Evolutionary conservation across 2,888 invertebrate species (phyloP).

Genomic region (Eristalis tenax): DNA sequence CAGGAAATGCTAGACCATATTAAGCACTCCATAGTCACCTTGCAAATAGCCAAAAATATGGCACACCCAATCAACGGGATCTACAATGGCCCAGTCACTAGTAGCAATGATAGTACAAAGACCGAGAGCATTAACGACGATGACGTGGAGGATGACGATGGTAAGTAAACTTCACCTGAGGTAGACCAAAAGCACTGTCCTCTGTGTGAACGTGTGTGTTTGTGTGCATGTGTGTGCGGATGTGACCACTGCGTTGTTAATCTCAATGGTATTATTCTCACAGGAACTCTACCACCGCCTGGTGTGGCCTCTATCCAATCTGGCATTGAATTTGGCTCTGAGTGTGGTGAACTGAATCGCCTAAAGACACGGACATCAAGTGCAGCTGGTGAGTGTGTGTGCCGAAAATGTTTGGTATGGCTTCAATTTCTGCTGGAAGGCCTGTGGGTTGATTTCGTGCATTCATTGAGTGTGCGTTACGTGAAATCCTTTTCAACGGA

Average conservation of each 20-base stretch:
- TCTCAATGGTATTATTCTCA: slow-evolving; percentile 55
- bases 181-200: neutral
- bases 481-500: neutral
- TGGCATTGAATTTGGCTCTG: slow-evolving; percentile 86
- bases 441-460: neutral
- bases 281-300: slow-evolving; percentile 63
- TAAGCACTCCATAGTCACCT: slow-evolving; percentile 98
- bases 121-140: slow-evolving; percentile 69
- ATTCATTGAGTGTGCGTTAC: neutral
- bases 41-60: slow-evolving; percentile 98
- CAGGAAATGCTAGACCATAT: slow-evolving; percentile 97
- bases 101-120: slow-evolving; percentile 70
- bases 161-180: slow-evolving; percentile 32
- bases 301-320: slow-evolving; percentile 79
- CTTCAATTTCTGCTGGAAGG: neutral
- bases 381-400: slow-evolving; percentile 74
- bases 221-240: neutral
- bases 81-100: slow-evolving; percentile 86
- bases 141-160: slow-evolving; percentile 70
- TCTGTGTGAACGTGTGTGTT: neutral
- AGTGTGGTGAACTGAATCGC: slow-evolving; percentile 83
- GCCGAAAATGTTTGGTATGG: neutral
- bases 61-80: slow-evolving; percentile 95
- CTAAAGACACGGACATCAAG: slow-evolving; percentile 74
- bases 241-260: slow-evolving; percentile 38